These are phyloP conservation scores for Dynastes hyllus DNA, from an alignment of 2,888 invertebrate species.

Conservation along the genomic window DNA sequence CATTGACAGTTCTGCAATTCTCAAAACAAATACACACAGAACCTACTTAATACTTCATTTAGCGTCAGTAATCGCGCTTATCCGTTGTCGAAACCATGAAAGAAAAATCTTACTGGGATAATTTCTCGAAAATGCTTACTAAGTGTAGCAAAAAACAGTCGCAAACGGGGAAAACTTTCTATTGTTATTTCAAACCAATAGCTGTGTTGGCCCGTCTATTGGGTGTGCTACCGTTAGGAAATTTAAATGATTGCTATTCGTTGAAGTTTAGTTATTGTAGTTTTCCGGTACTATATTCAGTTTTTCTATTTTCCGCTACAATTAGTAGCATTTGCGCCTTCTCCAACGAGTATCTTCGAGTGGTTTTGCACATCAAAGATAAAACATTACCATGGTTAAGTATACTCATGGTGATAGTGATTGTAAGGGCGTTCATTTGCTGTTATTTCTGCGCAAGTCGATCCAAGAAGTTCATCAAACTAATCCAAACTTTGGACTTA, in stretches of 20 bases:
- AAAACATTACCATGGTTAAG: not conserved
- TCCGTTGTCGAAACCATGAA: slow-evolving; percentile 8
- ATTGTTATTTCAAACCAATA: slow-evolving; percentile 60
- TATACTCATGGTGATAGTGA: slow-evolving; percentile 52
- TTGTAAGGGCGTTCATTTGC: slow-evolving; percentile 54
- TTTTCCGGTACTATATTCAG: slow-evolving; percentile 31
- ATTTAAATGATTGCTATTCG: slow-evolving; percentile 51
- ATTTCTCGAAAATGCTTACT: not conserved
- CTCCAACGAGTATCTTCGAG: not conserved
- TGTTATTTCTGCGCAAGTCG: slow-evolving; percentile 53
- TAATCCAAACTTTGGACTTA: slow-evolving; percentile 57
- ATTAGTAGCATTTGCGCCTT: not conserved
- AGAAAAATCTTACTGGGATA: not conserved
- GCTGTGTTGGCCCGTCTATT: slow-evolving; percentile 56
- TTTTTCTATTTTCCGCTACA: slow-evolving; percentile 1
- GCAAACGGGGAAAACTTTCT: slow-evolving; percentile 56
- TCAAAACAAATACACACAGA: not conserved
- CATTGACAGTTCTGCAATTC: not conserved
- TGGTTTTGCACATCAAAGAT: not conserved
- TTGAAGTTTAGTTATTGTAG: slow-evolving; percentile 35
- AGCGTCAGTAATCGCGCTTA: not conserved
- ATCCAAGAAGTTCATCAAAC: slow-evolving; percentile 55
- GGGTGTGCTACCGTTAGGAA: slow-evolving; percentile 59
- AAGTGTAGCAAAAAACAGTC: not conserved
- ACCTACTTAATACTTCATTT: not conserved